Percentiles rank a stretch among this genome's conserved stretches.
Evolutionary conservation across 2,797 vertebrate species (phyloP).

Genomic region (Tokudaia muenninki): DNA sequence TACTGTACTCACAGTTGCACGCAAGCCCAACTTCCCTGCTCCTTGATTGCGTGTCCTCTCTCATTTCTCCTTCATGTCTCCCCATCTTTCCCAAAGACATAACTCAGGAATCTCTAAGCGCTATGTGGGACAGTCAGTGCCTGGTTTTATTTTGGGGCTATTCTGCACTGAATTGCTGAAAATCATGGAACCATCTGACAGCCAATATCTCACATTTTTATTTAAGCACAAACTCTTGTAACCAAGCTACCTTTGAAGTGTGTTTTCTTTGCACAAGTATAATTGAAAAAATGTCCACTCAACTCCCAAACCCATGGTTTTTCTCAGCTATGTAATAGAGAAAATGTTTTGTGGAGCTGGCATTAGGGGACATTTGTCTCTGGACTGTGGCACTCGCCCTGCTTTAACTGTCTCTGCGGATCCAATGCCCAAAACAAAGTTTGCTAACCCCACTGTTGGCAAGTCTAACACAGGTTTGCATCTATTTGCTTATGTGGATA

Average conservation of each 20-base stretch:
- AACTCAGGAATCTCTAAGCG: neutral
- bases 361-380: accelerated
- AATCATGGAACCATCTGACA: neutral
- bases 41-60: too few relatives aligned
- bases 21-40: accelerated
- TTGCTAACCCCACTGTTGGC: neutral
- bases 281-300: neutral
- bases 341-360: accelerated
- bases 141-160: neutral
- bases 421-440: neutral
- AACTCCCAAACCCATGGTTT: neutral
- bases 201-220: neutral
- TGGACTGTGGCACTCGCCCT: too few relatives aligned
- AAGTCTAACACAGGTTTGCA: accelerated
- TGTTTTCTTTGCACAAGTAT: neutral
- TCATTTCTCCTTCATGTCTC: neutral
- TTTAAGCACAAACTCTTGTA: neutral
- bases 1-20: accelerated
- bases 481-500: neutral
- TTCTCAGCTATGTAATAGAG: accelerated
- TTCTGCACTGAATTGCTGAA: neutral
- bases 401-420: accelerated
- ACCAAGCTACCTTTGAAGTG: neutral
- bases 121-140: accelerated
- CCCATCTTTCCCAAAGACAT: accelerated